A percentile compares a stretch with the other conserved stretches of the same genome.
Conservation (phyloP, 1,140 invertebrate genomes). For the Cydia fagiglandana region DNA sequence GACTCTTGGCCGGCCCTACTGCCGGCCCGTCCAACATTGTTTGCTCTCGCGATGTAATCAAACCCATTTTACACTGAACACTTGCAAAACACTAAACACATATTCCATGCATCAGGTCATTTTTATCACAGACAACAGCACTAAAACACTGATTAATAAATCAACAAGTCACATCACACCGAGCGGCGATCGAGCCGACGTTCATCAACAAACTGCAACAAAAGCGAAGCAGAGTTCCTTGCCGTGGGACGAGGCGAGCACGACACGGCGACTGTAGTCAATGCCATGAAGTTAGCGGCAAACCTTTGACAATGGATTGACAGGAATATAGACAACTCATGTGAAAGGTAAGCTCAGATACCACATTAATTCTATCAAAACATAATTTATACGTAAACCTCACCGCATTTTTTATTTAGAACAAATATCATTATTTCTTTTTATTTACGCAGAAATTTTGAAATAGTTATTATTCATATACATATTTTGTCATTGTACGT, state of each 20-base stretch:
- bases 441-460: too few relatives aligned
- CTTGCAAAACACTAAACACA: constrained; percentile 60
- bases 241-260: not conserved
- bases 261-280: not conserved
- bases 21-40: constrained; percentile 75
- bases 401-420: too few relatives aligned
- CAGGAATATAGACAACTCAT: constrained; percentile 31
- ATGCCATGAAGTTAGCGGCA: constrained; percentile 43
- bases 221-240: constrained; percentile 36
- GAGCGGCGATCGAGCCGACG: constrained; percentile 38
- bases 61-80: constrained; percentile 75
- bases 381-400: too few relatives aligned
- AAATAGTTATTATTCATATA: not conserved
- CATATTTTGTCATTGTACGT: not conserved
- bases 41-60: constrained; percentile 77
- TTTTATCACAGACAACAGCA: constrained; percentile 72
- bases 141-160: constrained; percentile 48
- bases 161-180: constrained; percentile 58
- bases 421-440: too few relatives aligned
- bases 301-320: constrained; percentile 31
- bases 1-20: constrained; percentile 65
- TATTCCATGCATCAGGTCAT: constrained; percentile 64
- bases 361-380: too few relatives aligned
- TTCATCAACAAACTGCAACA: constrained; percentile 42
- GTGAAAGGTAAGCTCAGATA: not conserved